A percentile compares a stretch with the other conserved stretches of the same genome.
These are phyloP conservation scores for Parascotia fuliginaria DNA, from an alignment of 2,888 invertebrate genomes.

Conservation along the genomic window DNA sequence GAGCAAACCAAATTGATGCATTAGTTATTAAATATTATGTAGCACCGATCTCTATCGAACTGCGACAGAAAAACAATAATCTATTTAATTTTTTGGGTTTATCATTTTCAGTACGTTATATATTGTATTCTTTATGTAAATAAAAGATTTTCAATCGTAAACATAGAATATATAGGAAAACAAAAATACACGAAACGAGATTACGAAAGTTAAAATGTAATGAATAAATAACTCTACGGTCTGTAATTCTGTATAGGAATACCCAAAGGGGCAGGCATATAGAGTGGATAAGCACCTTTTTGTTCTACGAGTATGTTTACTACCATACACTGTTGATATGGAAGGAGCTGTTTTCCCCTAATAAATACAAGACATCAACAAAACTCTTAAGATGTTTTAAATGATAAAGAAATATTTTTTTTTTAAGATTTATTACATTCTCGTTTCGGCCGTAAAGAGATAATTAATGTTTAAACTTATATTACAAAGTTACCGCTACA, in stretches of 20 bases:
- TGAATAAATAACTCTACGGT: conserved; percentile 15
- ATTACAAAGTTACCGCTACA: too few relatives aligned
- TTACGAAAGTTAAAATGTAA: conserved; percentile 20
- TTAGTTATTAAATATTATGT: too few relatives aligned
- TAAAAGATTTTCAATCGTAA: conserved; percentile 9
- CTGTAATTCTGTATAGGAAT: conserved; percentile 14
- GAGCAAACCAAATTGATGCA: too few relatives aligned
- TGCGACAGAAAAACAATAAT: too few relatives aligned
- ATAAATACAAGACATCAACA: neutral
- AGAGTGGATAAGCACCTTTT: neutral
- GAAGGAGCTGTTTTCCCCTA: neutral
- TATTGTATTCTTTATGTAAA: conserved; percentile 2
- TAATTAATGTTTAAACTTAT: too few relatives aligned
- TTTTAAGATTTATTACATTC: too few relatives aligned
- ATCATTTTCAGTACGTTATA: neutral
- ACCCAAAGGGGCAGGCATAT: conserved; percentile 11
- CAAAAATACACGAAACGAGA: conserved; percentile 9
- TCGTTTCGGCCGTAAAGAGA: too few relatives aligned
- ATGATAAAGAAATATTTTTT: too few relatives aligned
- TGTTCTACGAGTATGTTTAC: neutral
- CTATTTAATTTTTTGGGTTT: neutral
- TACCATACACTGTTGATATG: neutral
- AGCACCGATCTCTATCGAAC: too few relatives aligned
- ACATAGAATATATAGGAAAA: conserved; percentile 7
- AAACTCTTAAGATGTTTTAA: neutral